Conservation (phyloP, 2,113 vertebrate genomes). For the Podarcis cretensis region DNA sequence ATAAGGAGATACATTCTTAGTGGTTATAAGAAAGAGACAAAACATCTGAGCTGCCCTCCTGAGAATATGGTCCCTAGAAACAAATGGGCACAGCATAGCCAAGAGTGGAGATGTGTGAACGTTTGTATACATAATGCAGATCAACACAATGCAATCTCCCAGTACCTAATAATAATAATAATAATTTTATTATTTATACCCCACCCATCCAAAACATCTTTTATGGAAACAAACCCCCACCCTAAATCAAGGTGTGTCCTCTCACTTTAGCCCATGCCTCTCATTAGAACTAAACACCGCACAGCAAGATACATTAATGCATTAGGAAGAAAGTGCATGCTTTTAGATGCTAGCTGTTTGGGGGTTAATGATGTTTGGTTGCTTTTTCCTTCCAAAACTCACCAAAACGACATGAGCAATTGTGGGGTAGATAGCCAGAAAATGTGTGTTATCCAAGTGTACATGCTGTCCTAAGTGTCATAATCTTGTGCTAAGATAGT, state of each 20-base stretch:
- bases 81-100: background rate
- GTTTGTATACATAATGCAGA: background rate
- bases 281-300: background rate
- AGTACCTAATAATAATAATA: too few species aligned
- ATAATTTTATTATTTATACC: background rate
- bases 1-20: background rate
- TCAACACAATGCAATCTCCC: background rate
- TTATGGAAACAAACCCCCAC: background rate
- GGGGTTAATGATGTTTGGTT: conserved; percentile 29
- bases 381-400: conserved; percentile 24
- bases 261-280: conserved; percentile 1
- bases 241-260: background rate
- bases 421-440: conserved; percentile 43
- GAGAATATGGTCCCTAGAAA: background rate
- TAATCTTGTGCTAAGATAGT: conserved; percentile 33
- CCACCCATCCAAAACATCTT: background rate
- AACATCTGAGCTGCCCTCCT: background rate
- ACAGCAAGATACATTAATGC: background rate
- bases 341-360: conserved; percentile 15
- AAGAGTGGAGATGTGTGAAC: background rate
- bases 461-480: conserved; percentile 44
- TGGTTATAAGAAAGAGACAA: background rate
- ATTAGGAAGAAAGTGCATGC: background rate
- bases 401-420: conserved; percentile 20
- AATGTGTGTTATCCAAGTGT: conserved; percentile 34